phyloP scores from a whole-genome alignment of 2,888 invertebrate genomes.

The Anaspis maculata region DNA sequence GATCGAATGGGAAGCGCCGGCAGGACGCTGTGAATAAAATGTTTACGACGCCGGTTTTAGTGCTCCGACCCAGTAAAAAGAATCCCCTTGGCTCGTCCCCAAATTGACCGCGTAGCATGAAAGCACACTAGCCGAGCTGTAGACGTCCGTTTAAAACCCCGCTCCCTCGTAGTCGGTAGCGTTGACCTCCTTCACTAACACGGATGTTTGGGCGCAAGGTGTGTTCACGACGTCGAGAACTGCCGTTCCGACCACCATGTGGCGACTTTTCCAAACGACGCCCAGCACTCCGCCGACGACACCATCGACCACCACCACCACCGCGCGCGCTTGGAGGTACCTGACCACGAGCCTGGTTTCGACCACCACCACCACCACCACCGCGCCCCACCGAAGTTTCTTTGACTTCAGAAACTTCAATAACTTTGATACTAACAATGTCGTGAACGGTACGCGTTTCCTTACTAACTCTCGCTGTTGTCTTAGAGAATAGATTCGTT shows the following conservation, averaged over 20 bases:
- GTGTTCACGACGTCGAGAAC: constrained; percentile 35
- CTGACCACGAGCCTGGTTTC: constrained; percentile 21
- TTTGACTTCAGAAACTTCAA: constrained; percentile 41
- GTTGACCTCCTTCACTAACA: constrained; percentile 20
- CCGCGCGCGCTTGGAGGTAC: constrained; percentile 33
- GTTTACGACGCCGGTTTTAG: no score
- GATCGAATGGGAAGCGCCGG: no score
- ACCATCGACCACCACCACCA: constrained; percentile 25
- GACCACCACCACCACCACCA: constrained; percentile 19
- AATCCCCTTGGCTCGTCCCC: no score
- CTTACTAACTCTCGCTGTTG: constrained; percentile 6
- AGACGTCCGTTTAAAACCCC: no score
- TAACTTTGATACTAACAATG: constrained; percentile 31
- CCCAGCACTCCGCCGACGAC: constrained; percentile 26
- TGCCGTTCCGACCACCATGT: constrained; percentile 26
- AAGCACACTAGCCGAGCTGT: no score
- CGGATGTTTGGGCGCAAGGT: constrained; percentile 24
- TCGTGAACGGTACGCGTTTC: constrained; percentile 36
- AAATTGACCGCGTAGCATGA: no score
- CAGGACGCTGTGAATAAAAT: no score
- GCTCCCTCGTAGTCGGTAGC: no score
- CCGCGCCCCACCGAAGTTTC: constrained; percentile 28
- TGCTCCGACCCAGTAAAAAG: no score
- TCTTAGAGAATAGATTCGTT: neutral
- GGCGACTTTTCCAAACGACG: constrained; percentile 23